phyloP scores from a whole-genome alignment of 1,140 invertebrate species.

The Leptopilina clavipes region DNA sequence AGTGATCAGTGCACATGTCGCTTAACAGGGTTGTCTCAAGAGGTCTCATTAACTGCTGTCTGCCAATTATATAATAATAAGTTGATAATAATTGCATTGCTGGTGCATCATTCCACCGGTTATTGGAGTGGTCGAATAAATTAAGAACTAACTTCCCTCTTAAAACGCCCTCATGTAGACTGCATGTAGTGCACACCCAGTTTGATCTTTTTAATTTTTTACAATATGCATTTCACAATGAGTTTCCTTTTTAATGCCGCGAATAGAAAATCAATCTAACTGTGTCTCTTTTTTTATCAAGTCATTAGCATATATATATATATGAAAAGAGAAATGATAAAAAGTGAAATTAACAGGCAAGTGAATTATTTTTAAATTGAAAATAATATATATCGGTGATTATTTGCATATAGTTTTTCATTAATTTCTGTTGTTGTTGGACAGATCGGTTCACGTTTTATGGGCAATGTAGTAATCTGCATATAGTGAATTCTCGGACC shows the following conservation, averaged over 20 bases:
- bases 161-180: constrained; percentile 63
- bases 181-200: constrained; percentile 50
- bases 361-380: background rate
- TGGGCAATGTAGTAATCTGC: constrained; percentile 29
- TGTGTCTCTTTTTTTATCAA: no score
- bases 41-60: constrained; percentile 69
- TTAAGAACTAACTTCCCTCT: constrained; percentile 71
- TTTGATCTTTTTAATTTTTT: constrained; percentile 56
- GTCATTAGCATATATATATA: no score
- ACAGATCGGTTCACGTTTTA: constrained; percentile 7
- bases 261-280: no score
- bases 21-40: constrained; percentile 66
- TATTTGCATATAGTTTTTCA: background rate
- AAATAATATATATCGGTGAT: background rate
- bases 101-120: constrained; percentile 56
- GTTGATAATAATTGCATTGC: constrained; percentile 71
- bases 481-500: constrained; percentile 32
- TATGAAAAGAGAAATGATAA: no score
- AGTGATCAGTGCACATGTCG: constrained; percentile 52
- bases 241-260: no score
- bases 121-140: constrained; percentile 62
- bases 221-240: constrained; percentile 55
- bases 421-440: background rate
- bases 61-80: constrained; percentile 73
- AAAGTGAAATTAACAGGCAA: no score